Percentiles rank a stretch among this genome's conserved stretches.
These are phyloP conservation scores for Catocala nupta DNA, from an alignment of 2,888 invertebrate genomes.

Conservation along the genomic window DNA sequence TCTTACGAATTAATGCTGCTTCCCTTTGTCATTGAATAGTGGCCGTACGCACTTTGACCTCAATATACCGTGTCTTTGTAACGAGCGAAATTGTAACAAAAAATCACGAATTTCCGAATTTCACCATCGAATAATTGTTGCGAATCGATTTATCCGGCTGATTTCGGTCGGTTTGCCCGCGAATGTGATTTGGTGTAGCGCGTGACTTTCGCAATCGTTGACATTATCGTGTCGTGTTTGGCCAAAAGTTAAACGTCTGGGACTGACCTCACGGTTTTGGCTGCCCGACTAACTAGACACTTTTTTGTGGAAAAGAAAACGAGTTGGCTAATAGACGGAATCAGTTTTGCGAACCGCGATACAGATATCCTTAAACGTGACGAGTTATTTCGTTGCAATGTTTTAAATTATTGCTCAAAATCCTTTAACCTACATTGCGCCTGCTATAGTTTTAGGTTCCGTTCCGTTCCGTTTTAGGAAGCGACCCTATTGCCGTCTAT, in stretches of 20 bases:
- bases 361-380: conserved; percentile 30
- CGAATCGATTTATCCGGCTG: conserved; percentile 65
- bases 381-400: conserved; percentile 1
- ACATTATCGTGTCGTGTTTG: conserved; percentile 80
- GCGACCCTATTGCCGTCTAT: too few species aligned
- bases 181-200: conserved; percentile 74
- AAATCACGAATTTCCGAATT: conserved; percentile 62
- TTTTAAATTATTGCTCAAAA: conserved; percentile 6
- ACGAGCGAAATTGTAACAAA: conserved; percentile 60
- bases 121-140: conserved; percentile 66
- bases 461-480: too few species aligned
- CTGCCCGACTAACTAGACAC: conserved; percentile 44
- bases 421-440: background rate
- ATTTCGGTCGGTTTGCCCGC: conserved; percentile 69
- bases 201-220: conserved; percentile 83
- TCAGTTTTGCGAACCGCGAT: conserved; percentile 26
- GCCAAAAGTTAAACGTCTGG: conserved; percentile 73
- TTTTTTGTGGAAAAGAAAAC: conserved; percentile 43
- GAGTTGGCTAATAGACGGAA: conserved; percentile 35
- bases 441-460: too few species aligned
- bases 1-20: conserved; percentile 18
- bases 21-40: conserved; percentile 34
- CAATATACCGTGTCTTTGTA: conserved; percentile 52
- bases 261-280: conserved; percentile 74
- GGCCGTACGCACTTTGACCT: conserved; percentile 65